Evolutionary conservation across 2,113 vertebrate genomes (phyloP), one percentile per base, ranked within the genome.

Genomic region (Ellobius talpinus): DNA sequence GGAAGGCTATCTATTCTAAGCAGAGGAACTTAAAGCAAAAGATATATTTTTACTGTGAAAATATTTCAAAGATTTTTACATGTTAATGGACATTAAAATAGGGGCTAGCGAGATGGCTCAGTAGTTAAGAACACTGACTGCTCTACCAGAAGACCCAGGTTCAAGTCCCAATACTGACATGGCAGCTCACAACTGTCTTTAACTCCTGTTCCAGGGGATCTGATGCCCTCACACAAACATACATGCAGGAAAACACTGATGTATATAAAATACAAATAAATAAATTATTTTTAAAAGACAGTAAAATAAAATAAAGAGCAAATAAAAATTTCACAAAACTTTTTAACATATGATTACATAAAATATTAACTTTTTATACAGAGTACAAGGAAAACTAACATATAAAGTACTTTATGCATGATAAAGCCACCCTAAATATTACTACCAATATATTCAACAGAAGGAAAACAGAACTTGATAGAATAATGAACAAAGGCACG

Each of bases 251-350:
- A 39, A 72, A 39, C 70, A 70, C n/a, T 39, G 36, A 72, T 72
- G 36, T 9, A 39, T 2, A 72, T 72, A 72, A n/a, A n/a, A 72
- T n/a, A 72, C 17, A 72, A 72, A 21, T 39, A 70, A 36, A 8
- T n/a, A 36, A 70, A 17, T n/a, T n/a, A 72, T n/a, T 72, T 39
- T 72, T 39, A 10, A 91, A 94, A 89, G 63, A 68, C 26, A 92
- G 36, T 47, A 78, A 78, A 90, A 77, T 91, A 85, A 97, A 95
- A 86, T 89, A 66, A 95, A 81, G 94, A 19, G 70, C 42, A 94
- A 95, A 95, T 88, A 70, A 88, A 29, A 94, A 81, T 81, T 77
- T 86, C 63, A 42, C 91, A 66, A 65, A 85, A 94, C 12, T n/a
- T 36, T 87, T 86, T 21, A 33, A 63, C 42, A 47, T 45, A 66